Percentiles rank a stretch among this genome's conserved stretches.
phyloP scores from a whole-genome alignment of 1,140 invertebrate species.

The Zaprionus davidi region DNA sequence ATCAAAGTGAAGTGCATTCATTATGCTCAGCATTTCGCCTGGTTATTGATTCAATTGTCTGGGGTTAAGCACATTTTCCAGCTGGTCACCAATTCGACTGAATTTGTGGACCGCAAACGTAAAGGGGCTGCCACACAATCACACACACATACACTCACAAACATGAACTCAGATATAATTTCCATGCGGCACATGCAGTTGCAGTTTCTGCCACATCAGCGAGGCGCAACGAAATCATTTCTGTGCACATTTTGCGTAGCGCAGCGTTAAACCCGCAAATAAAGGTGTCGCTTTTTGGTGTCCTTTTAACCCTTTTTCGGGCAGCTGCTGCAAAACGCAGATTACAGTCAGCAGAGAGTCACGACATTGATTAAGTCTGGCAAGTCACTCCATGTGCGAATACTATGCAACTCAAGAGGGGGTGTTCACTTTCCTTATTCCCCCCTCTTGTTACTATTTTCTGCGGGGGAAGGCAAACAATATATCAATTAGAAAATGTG shows the following conservation, averaged over 20 bases:
- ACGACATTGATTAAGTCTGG: neutral
- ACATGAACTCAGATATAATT: conserved; percentile 16
- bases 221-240: conserved; percentile 47
- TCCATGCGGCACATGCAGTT: conserved; percentile 34
- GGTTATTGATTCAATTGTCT: conserved; percentile 51
- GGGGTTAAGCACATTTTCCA: conserved; percentile 61
- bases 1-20: conserved; percentile 73
- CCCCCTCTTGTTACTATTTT: neutral
- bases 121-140: conserved; percentile 30
- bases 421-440: neutral
- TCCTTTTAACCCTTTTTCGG: conserved; percentile 55
- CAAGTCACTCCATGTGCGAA: neutral
- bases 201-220: conserved; percentile 45
- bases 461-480: neutral
- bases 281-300: conserved; percentile 55
- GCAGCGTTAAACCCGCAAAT: conserved; percentile 24
- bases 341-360: neutral
- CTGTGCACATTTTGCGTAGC: conserved; percentile 36
- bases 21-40: conserved; percentile 44
- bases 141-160: neutral
- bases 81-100: conserved; percentile 64
- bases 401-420: neutral
- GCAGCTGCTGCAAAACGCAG: conserved; percentile 15
- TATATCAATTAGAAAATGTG: conserved; percentile 5
- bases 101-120: conserved; percentile 48